phyloP scores from a whole-genome alignment of 2,113 vertebrate species.

The Stegostoma tigrinum region DNA sequence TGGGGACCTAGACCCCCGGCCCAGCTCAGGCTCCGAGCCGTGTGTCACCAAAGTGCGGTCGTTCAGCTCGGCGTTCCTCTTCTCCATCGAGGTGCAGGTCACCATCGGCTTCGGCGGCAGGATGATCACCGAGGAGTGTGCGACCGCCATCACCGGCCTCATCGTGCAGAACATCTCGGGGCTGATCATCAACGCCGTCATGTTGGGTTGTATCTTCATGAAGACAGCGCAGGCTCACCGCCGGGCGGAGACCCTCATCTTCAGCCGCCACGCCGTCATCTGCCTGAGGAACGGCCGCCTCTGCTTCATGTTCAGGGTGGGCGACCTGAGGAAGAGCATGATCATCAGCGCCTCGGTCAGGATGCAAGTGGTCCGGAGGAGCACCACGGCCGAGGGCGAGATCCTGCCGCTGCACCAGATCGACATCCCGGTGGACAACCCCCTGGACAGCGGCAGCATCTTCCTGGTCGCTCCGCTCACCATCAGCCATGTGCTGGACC shows the following conservation, averaged over 20 bases:
- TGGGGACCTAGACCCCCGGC: conserved; percentile 69
- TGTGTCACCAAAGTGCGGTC: conserved; percentile 89
- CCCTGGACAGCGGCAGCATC: conserved; percentile 78
- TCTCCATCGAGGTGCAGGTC: conserved; percentile 98
- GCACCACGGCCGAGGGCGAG: conserved; percentile 85
- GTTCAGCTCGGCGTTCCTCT: conserved; percentile 92
- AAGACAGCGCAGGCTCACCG: conserved; percentile 93
- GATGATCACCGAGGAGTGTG: conserved; percentile 94
- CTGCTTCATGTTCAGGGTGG: conserved; percentile 95
- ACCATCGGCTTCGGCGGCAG: conserved; percentile 93
- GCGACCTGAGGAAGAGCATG: conserved; percentile 94
- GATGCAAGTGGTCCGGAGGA: conserved; percentile 88
- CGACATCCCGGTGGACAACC: conserved; percentile 84
- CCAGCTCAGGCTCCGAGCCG: conserved; percentile 46
- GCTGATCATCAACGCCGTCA: conserved; percentile 90
- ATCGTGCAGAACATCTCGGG: conserved; percentile 93
- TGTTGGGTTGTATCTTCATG: conserved; percentile 98
- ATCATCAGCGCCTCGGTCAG: conserved; percentile 88
- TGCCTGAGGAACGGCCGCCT: conserved; percentile 80
- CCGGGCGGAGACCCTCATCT: conserved; percentile 89
- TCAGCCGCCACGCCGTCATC: conserved; percentile 89
- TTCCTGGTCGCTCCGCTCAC: conserved; percentile 90
- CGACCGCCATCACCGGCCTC: conserved; percentile 78
- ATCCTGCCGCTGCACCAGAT: conserved; percentile 94
- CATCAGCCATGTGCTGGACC: conserved; percentile 88